Percentiles rank a stretch among this genome's conserved stretches.
phyloP scores from a whole-genome alignment of 2,113 vertebrate genomes.

The Nycticryphes semicollaris region DNA sequence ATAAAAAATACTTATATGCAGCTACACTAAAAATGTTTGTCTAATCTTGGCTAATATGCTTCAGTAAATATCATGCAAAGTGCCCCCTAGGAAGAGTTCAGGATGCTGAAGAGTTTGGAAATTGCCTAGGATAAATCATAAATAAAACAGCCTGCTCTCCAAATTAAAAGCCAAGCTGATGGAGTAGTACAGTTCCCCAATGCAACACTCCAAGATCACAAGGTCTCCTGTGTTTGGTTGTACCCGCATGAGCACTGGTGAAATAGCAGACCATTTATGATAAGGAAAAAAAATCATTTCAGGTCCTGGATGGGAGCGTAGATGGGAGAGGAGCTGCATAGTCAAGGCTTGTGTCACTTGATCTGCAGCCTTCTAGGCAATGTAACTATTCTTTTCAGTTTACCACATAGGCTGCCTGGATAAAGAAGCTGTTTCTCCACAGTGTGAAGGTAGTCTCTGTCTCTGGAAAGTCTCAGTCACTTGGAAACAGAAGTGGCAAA shows the following conservation, averaged over 20 bases:
- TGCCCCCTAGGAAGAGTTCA: background rate
- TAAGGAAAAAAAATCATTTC: background rate
- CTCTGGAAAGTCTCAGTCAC: conserved; percentile 50
- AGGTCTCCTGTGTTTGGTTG: background rate
- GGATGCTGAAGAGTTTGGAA: background rate
- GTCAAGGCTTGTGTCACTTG: background rate
- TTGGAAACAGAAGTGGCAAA: conserved; percentile 34
- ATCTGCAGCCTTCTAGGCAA: conserved; percentile 22
- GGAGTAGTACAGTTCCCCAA: background rate
- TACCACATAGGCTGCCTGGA: background rate
- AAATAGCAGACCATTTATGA: background rate
- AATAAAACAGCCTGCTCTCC: background rate
- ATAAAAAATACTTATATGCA: background rate
- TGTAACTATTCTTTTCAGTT: background rate
- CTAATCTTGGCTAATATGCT: background rate
- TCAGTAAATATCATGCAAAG: background rate
- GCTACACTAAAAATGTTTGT: background rate
- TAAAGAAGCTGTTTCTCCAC: background rate
- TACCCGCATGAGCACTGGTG: rapidly evolving
- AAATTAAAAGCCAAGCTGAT: background rate
- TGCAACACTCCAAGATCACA: rapidly evolving
- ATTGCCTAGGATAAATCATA: background rate
- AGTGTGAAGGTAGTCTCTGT: background rate
- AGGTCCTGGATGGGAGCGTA: background rate
- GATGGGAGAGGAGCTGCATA: background rate